Evolutionary conservation across 2,888 invertebrate species (phyloP), one percentile per base, ranked within the genome.

Genomic region (Osedax fenrisi): DNA sequence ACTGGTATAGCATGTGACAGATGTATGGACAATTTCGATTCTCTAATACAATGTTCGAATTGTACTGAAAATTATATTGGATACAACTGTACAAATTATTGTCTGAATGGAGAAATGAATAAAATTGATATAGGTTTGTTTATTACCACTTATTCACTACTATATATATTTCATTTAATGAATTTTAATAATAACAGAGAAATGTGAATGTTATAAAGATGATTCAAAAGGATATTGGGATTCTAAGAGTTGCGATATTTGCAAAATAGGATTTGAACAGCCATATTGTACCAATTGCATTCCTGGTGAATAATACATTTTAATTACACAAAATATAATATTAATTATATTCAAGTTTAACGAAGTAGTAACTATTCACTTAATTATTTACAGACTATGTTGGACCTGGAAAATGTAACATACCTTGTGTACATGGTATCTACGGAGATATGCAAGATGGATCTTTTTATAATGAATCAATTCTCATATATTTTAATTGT

Each of bases 341-440:
- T n/a, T n/a, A n/a, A n/a, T n/a, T n/a, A n/a, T n/a, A n/a, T n/a
- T n/a, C n/a, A n/a, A n/a, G n/a, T n/a, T n/a, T n/a, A n/a, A n/a
- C n/a, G n/a, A n/a, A n/a, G n/a, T n/a, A n/a, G n/a, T n/a, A n/a
- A n/a, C n/a, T n/a, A n/a, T n/a, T n/a, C n/a, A n/a, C n/a, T n/a
- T n/a, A n/a, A n/a, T n/a, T n/a, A n/a, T n/a, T n/a, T n/a, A 1
- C 75, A 81, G 81, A 80, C 70, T 80, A 75, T 75, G 80, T 80
- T 25, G 80, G 81, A 1, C 79, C 79, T 10, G 78, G 79, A 23
- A 75, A 77, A 26, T 81, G 81, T 75, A 77, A 77, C 73, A 80
- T 81, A 27, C 76, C 75, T 5, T 81, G 81, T 77, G 69, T 76
- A 2, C 80, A 80, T 26, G 81, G 81, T 2, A 73, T 75, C 10